Conservation (phyloP, 1,140 invertebrate genomes). For the Eumeta japonica region DNA sequence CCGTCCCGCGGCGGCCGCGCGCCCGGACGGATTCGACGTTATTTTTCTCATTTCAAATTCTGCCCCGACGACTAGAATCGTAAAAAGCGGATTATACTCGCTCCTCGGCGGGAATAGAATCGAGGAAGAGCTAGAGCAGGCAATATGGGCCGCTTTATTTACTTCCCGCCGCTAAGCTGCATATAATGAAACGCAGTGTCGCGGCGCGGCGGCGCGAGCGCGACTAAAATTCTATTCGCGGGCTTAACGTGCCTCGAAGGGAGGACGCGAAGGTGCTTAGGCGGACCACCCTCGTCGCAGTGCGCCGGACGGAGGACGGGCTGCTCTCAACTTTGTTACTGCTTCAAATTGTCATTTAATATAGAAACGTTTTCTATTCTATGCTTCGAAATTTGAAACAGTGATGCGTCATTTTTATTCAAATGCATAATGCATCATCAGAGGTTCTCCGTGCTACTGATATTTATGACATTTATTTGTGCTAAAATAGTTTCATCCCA, state of each 20-base stretch:
- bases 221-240: slow-evolving; percentile 16
- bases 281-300: too few relatives aligned
- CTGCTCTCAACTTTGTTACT: too few relatives aligned
- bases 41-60: slow-evolving; percentile 54
- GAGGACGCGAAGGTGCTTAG: too few relatives aligned
- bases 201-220: slow-evolving; percentile 29
- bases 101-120: slow-evolving; percentile 42
- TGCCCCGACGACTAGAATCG: slow-evolving; percentile 44
- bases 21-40: slow-evolving; percentile 28
- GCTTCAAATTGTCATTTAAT: too few relatives aligned
- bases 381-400: too few relatives aligned
- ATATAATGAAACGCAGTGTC: slow-evolving; percentile 48
- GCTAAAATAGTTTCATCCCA: too few relatives aligned
- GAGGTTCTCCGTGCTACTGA: too few relatives aligned
- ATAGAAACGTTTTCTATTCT: too few relatives aligned
- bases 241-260: background rate
- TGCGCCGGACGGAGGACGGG: too few relatives aligned
- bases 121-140: slow-evolving; percentile 41
- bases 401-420: too few relatives aligned
- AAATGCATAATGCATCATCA: too few relatives aligned
- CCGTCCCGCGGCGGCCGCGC: background rate
- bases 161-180: slow-evolving; percentile 34
- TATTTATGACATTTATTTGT: too few relatives aligned
- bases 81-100: slow-evolving; percentile 54
- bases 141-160: slow-evolving; percentile 50